Percentiles rank a stretch among this genome's conserved stretches.
Evolutionary conservation across 2,888 invertebrate species (phyloP).

Genomic region (Cecidostiba fungosa): DNA sequence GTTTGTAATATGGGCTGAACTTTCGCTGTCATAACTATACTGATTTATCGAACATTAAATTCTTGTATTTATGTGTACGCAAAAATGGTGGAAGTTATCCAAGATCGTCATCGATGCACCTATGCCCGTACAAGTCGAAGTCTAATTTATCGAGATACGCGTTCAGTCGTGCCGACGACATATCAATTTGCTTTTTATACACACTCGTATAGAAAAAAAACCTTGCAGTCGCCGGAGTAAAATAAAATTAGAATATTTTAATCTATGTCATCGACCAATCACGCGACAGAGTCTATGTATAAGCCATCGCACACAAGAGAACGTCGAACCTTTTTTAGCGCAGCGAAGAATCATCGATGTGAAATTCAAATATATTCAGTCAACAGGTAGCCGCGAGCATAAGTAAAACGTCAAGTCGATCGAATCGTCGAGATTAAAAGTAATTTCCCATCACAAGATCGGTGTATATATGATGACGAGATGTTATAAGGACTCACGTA

Average conservation of each 20-base stretch:
- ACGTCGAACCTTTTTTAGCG: slow-evolving; percentile 27
- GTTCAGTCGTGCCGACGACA: not conserved
- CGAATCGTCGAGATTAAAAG: not conserved
- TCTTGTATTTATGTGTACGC: too few species aligned
- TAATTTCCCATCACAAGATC: not conserved
- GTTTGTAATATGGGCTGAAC: not conserved
- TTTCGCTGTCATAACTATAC: not conserved
- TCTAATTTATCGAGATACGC: not conserved
- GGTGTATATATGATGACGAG: too few species aligned
- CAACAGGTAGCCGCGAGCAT: slow-evolving; percentile 14
- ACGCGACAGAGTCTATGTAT: not conserved
- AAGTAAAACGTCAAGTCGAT: not conserved
- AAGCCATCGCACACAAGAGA: not conserved
- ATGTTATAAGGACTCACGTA: slow-evolving; percentile 74
- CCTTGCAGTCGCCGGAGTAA: not conserved
- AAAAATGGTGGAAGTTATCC: too few species aligned
- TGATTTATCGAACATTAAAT: too few species aligned
- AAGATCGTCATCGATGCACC: not conserved
- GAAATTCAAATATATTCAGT: slow-evolving; percentile 43
- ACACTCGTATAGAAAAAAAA: not conserved
- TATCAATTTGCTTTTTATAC: not conserved
- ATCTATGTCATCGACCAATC: not conserved
- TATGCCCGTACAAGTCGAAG: not conserved
- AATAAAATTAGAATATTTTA: not conserved
- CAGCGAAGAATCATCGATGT: slow-evolving; percentile 4